Evolutionary conservation across 2,888 invertebrate genomes (phyloP).

Genomic region (Luffia ferchaultella): DNA sequence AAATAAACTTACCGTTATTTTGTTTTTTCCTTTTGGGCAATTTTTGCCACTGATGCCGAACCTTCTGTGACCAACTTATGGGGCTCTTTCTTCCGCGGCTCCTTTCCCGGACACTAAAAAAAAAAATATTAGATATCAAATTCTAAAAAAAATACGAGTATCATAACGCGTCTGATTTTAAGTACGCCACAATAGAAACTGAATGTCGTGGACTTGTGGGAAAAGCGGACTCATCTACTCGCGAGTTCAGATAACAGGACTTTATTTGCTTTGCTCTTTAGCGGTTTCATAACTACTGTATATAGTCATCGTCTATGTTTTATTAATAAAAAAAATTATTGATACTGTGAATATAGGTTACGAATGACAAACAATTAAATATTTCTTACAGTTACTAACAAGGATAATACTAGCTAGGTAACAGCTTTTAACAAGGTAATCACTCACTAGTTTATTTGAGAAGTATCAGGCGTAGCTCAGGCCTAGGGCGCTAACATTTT

Average conservation of each 20-base stretch:
- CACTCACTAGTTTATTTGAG: too few species aligned
- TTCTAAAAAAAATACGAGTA: constrained; percentile 1
- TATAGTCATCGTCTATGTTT: too few species aligned
- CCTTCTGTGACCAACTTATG: constrained; percentile 70
- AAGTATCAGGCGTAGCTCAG: too few species aligned
- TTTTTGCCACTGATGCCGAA: constrained; percentile 69
- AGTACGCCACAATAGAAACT: background rate
- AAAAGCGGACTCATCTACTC: constrained; percentile 22
- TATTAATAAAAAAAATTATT: too few species aligned
- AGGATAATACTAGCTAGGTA: too few species aligned
- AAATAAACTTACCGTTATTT: constrained; percentile 34
- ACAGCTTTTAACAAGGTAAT: too few species aligned
- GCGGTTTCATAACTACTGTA: constrained; percentile 4
- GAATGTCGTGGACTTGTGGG: background rate
- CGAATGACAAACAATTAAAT: too few species aligned
- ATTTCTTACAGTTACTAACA: too few species aligned
- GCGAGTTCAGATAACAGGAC: constrained; percentile 32
- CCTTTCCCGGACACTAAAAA: constrained; percentile 54
- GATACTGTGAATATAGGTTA: too few species aligned
- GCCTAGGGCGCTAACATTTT: too few species aligned
- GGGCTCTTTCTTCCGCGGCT: constrained; percentile 61
- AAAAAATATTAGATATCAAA: constrained; percentile 5
- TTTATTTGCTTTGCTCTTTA: constrained; percentile 41
- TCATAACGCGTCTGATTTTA: background rate
- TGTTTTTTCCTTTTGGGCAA: constrained; percentile 35